Conservation (phyloP, 2,113 vertebrate species). For the Rhinogobius similis region DNA sequence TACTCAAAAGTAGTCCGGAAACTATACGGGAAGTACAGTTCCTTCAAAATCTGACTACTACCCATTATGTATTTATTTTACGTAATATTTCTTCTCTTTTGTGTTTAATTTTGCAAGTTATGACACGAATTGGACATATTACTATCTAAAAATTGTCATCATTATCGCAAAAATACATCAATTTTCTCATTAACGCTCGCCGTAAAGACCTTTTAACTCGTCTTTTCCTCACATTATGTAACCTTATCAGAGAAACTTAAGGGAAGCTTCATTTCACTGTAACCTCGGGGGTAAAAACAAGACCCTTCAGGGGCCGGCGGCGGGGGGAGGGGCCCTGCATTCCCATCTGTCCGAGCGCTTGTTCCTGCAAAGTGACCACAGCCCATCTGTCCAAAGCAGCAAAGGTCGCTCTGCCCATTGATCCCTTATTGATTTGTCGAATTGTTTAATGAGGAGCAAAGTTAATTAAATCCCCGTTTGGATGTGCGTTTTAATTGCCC, state of each 20-base stretch:
- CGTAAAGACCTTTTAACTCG: neutral
- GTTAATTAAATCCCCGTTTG: constrained; percentile 67
- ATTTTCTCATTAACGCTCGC: too few relatives aligned
- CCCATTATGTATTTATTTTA: too few relatives aligned
- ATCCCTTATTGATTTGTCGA: constrained; percentile 67
- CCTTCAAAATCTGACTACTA: too few relatives aligned
- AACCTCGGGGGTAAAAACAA: constrained; percentile 49
- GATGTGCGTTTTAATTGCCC: constrained; percentile 67
- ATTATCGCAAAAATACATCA: too few relatives aligned
- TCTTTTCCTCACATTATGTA: neutral
- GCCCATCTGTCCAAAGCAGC: constrained; percentile 63
- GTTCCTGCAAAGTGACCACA: constrained; percentile 61
- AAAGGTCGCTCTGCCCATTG: constrained; percentile 67
- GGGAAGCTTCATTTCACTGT: constrained; percentile 26
- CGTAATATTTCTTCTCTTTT: too few relatives aligned
- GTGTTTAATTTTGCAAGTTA: too few relatives aligned
- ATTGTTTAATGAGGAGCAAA: constrained; percentile 71
- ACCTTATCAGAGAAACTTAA: constrained; percentile 15
- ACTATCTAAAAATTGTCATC: too few relatives aligned
- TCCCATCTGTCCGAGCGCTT: constrained; percentile 65
- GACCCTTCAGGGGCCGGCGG: constrained; percentile 17
- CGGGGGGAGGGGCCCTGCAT: constrained; percentile 29
- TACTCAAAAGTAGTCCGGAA: too few relatives aligned
- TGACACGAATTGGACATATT: too few relatives aligned
- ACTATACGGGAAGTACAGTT: too few relatives aligned